Conservation (phyloP, 2,888 invertebrate species). For the Drosophila robusta region DNA sequence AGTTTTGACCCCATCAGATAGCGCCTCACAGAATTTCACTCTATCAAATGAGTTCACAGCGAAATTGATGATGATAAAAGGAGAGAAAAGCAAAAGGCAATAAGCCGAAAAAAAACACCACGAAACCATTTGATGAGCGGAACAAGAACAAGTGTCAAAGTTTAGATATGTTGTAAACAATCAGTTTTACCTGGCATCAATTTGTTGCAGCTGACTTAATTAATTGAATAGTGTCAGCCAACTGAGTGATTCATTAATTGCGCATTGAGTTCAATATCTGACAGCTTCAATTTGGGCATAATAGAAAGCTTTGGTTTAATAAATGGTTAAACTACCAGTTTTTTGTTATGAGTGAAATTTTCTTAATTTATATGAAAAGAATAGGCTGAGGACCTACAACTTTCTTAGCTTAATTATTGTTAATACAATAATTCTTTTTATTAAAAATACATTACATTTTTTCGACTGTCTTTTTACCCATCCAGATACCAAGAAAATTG, state of each 20-base stretch:
- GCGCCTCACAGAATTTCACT: slow-evolving; percentile 16
- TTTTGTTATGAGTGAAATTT: too few species aligned
- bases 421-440: too few species aligned
- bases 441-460: too few species aligned
- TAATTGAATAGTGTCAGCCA: slow-evolving; percentile 42
- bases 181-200: slow-evolving; percentile 38
- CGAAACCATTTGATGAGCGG: slow-evolving; percentile 8
- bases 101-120: slow-evolving; percentile 3
- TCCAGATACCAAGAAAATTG: too few species aligned
- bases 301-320: neutral
- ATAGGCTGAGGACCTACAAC: too few species aligned
- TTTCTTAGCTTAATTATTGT: too few species aligned
- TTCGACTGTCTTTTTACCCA: too few species aligned
- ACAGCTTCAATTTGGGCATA: slow-evolving; percentile 24
- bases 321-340: neutral
- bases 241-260: slow-evolving; percentile 37
- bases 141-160: slow-evolving; percentile 2
- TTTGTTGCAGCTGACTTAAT: slow-evolving; percentile 40
- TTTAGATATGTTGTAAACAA: slow-evolving; percentile 21
- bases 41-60: slow-evolving; percentile 45
- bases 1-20: slow-evolving; percentile 57
- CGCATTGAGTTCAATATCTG: slow-evolving; percentile 28
- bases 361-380: neutral
- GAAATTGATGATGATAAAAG: slow-evolving; percentile 47
- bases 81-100: neutral